These are phyloP conservation scores for Drosophila auraria DNA, from an alignment of 1,140 invertebrate species.

Conservation along the genomic window DNA sequence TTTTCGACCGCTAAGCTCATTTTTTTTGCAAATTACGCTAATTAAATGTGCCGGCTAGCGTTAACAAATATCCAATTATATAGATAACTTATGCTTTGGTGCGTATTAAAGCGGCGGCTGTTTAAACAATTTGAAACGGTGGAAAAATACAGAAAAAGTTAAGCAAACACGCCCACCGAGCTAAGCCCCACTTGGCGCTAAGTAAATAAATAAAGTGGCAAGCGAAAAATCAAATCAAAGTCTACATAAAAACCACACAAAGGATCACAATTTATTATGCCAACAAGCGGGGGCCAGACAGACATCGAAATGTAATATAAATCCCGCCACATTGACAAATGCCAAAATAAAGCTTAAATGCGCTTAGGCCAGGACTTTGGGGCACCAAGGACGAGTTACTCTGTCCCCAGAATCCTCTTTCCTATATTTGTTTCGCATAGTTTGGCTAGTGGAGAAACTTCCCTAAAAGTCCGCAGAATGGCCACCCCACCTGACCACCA, in stretches of 20 bases:
- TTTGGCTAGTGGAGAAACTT: slow-evolving; percentile 45
- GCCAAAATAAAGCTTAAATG: slow-evolving; percentile 82
- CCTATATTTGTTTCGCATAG: slow-evolving; percentile 54
- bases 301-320: slow-evolving; percentile 71
- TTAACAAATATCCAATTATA: slow-evolving; percentile 43
- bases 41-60: slow-evolving; percentile 63
- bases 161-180: slow-evolving; percentile 30
- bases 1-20: slow-evolving; percentile 44
- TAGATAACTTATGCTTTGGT: slow-evolving; percentile 42
- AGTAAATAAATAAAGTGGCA: slow-evolving; percentile 71
- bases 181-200: slow-evolving; percentile 64
- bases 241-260: slow-evolving; percentile 73
- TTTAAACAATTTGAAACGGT: slow-evolving; percentile 3
- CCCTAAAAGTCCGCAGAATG: slow-evolving; percentile 27
- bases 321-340: slow-evolving; percentile 80
- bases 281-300: slow-evolving; percentile 40
- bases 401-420: not conserved
- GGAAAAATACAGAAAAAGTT: not conserved
- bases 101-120: slow-evolving; percentile 1
- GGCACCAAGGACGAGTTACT: not conserved
- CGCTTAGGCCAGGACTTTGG: slow-evolving; percentile 59
- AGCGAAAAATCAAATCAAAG: slow-evolving; percentile 78
- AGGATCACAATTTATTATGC: slow-evolving; percentile 78
- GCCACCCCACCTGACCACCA: slow-evolving; percentile 14
- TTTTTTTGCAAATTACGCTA: slow-evolving; percentile 58